Base-by-base conservation (phyloP, 2,113 vertebrate genomes). In the Terrapene triunguis region DNA sequence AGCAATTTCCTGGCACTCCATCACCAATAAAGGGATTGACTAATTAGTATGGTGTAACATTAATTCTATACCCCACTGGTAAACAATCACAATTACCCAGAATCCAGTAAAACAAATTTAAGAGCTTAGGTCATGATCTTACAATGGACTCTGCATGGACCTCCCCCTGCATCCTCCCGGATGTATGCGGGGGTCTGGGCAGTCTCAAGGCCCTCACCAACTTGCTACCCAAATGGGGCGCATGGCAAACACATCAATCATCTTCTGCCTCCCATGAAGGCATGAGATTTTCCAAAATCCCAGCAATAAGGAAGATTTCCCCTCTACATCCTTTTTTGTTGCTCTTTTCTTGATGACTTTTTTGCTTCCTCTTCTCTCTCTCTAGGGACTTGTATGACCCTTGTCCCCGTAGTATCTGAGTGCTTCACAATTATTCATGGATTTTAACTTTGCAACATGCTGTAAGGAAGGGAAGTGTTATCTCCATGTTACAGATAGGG, bases 81-180 rank as follows among this genome's bases (percentile, higher is more conserved):
- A 65, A 72, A 88, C 89, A 87, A 32, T 80, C 57, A 81, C 83
- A 88, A 55, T 38, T 91, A 54, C 57, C 27, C 74, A 79, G 78
- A 4, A 44, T 19, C 55, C 62, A 50, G n/a, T 0, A 57, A 51
- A 54, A 47, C 81, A 47, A 42, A 10, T 51, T 35, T 25, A 87
- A 92, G 74, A 47, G 24, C 25, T 72, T 35, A 69, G 62, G 1
- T 7, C 11, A 29, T 86, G 2, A 0, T 47, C 85, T 25, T 2
- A 62, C 80, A 44, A 48, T 78, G 48, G 82, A 54, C 82, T 86
- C 84, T 80, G 78, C 69, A 38, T 0, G 0, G 42, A 11, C 44
- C 24, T 78, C 42, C 24, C 10, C 53, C 7, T 0, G 0, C 54
- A 38, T 93, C 89, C 42, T 38, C 3, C 76, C 42, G 32, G 21